These are phyloP conservation scores for Epistrophella euchroma DNA, from an alignment of 2,888 invertebrate genomes.

Conservation along the genomic window DNA sequence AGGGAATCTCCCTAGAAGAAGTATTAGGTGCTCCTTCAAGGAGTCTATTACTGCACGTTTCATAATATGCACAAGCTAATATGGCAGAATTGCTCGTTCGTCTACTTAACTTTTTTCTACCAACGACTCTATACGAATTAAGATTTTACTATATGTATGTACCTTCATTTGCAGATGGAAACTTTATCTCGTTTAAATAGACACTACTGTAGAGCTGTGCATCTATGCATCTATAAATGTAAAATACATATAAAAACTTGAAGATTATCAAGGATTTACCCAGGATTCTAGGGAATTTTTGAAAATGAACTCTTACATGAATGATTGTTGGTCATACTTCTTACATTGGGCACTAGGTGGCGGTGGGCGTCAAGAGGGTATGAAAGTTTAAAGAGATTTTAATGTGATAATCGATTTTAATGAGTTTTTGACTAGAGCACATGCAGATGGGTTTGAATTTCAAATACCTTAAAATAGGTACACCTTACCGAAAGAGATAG, in stretches of 20 bases:
- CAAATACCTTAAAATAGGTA: slow-evolving; percentile 11
- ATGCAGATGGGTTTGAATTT: slow-evolving; percentile 58
- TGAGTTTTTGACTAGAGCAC: slow-evolving; percentile 52
- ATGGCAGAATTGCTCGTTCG: slow-evolving; percentile 23
- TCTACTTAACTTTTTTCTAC: slow-evolving; percentile 41
- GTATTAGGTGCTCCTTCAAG: slow-evolving; percentile 40
- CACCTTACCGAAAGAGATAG: neutral
- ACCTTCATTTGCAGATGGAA: slow-evolving; percentile 24
- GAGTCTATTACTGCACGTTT: slow-evolving; percentile 63
- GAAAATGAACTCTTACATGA: slow-evolving; percentile 46
- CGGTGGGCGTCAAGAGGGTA: neutral
- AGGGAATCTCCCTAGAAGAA: slow-evolving; percentile 22
- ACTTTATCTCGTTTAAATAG: slow-evolving; percentile 10
- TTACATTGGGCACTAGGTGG: neutral
- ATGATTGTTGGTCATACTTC: slow-evolving; percentile 13
- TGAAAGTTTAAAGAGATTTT: slow-evolving; percentile 36
- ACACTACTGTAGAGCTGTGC: neutral
- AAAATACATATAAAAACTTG: slow-evolving; percentile 16
- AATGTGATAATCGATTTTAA: slow-evolving; percentile 68
- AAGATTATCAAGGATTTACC: neutral
- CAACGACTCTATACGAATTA: slow-evolving; percentile 11
- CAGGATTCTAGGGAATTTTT: neutral
- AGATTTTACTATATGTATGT: slow-evolving; percentile 12
- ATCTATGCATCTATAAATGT: neutral
- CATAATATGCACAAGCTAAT: slow-evolving; percentile 35